Evolutionary conservation across 2,888 invertebrate species (phyloP).

Genomic region (Pterostichus madidus): DNA sequence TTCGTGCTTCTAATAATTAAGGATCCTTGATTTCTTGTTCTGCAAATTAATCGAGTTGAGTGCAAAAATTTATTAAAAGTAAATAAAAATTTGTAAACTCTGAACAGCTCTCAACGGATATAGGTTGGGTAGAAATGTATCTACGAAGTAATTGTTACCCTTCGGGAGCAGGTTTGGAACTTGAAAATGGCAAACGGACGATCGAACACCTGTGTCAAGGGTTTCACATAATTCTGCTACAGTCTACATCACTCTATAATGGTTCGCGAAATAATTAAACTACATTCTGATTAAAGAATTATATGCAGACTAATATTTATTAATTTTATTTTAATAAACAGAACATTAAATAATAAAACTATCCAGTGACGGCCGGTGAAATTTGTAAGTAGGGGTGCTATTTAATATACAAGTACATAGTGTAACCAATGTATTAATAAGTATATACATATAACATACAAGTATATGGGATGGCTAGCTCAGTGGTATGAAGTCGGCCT

Average conservation of each 20-base stretch:
- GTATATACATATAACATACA: too few relatives aligned
- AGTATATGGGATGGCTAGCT: too few relatives aligned
- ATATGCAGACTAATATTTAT: too few relatives aligned
- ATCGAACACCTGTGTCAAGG: slow-evolving; percentile 38
- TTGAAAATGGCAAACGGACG: slow-evolving; percentile 1
- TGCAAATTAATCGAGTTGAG: neutral
- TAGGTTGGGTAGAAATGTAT: neutral
- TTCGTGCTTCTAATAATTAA: too few relatives aligned
- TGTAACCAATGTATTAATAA: too few relatives aligned
- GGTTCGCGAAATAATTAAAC: neutral
- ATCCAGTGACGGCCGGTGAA: too few relatives aligned
- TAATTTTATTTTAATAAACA: too few relatives aligned
- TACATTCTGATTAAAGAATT: neutral
- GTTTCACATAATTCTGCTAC: slow-evolving; percentile 21
- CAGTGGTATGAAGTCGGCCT: too few relatives aligned
- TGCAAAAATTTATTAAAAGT: neutral
- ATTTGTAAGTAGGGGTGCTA: too few relatives aligned
- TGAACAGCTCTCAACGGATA: slow-evolving; percentile 4
- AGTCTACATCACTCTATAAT: slow-evolving; percentile 16
- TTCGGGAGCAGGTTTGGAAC: slow-evolving; percentile 1
- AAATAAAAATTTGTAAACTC: slow-evolving; percentile 38
- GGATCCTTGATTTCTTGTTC: too few relatives aligned
- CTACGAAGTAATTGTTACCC: slow-evolving; percentile 20
- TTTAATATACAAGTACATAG: too few relatives aligned
- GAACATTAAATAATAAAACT: too few relatives aligned